phyloP scores from a whole-genome alignment of 2,888 invertebrate genomes.

The Cremastinae sp. region DNA sequence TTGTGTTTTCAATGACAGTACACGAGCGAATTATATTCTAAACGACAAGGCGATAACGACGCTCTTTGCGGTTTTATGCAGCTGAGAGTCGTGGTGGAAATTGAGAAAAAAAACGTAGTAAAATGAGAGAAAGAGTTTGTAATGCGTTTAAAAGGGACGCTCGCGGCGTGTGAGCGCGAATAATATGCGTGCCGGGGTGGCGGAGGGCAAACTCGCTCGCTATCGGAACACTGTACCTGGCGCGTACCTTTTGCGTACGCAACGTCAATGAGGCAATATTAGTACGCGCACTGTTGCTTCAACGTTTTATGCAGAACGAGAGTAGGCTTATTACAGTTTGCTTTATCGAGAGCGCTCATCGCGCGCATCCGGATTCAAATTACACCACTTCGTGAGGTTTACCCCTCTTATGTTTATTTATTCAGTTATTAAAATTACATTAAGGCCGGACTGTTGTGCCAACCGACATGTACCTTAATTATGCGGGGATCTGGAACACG shows the following conservation, averaged over 20 bases:
- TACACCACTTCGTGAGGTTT: constrained; percentile 73
- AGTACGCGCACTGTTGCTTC: constrained; percentile 50
- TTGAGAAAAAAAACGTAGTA: too few species aligned
- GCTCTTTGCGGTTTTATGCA: too few species aligned
- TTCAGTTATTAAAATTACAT: constrained; percentile 80
- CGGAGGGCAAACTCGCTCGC: neutral
- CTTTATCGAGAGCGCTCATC: constrained; percentile 79
- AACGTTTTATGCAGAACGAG: constrained; percentile 41
- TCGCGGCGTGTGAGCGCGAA: neutral
- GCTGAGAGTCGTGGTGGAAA: too few species aligned
- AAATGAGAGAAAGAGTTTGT: too few species aligned
- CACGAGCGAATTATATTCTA: constrained; percentile 14
- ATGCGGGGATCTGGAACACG: constrained; percentile 66
- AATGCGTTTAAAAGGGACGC: constrained; percentile 19
- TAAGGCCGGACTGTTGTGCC: constrained; percentile 74
- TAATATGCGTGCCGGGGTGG: neutral
- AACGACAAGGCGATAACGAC: constrained; percentile 59
- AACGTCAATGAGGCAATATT: neutral
- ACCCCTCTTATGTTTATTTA: constrained; percentile 79
- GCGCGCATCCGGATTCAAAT: constrained; percentile 80
- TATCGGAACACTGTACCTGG: too few species aligned
- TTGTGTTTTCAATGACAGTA: constrained; percentile 11
- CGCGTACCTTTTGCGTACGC: neutral
- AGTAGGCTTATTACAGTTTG: constrained; percentile 72
- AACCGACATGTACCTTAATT: constrained; percentile 63